Base-by-base conservation (phyloP, 2,113 vertebrate species). In the Platysteira castanea region DNA sequence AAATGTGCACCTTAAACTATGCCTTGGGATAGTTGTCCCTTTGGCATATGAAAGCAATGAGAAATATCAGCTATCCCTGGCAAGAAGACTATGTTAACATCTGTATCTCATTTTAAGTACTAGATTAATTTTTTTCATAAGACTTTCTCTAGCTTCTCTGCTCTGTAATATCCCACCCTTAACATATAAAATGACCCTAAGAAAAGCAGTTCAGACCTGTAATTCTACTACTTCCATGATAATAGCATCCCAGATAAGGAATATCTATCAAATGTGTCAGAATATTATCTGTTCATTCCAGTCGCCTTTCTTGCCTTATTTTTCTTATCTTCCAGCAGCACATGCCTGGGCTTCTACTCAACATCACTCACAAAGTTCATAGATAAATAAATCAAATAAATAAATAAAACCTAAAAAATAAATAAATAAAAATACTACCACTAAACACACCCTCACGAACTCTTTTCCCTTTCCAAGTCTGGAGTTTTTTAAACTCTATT, bases 241-340 rank as follows among this genome's bases (percentile, higher is more conserved):
- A 94, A 87, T 19, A 81, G 44, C 31, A 84, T 37, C 12, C n/a
- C 26, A 92, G 86, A 93, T 71, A 95, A 86, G 23, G 21, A 92
- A 50, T 59, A 92, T 67, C 73, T 90, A 92, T 71, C 68, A 94
- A 93, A 95, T 70, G 35, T 22, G 67, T 74, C 76, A 92, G 41
- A 86, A 90, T 53, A 90, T 73, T 59, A 95, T 90, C 82, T 86
- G 42, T 49, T 80, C 83, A 24, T 69, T 90, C 59, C 8, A 6
- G 79, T 50, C 54, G 80, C 68, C 54, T 64, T 90, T 80, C 57
- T 70, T 3, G 0, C 75, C 65, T 85, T 83, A 61, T 64, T 94
- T 84, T 94, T 89, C 89, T 94, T 90, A 94, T 93, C 83, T 92
- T 86, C 21, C 54, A 77, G 54, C 28, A 80, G 42, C 90, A 95